Evolutionary conservation across 2,113 vertebrate genomes (phyloP).

Genomic region (Galemys pyrenaicus): DNA sequence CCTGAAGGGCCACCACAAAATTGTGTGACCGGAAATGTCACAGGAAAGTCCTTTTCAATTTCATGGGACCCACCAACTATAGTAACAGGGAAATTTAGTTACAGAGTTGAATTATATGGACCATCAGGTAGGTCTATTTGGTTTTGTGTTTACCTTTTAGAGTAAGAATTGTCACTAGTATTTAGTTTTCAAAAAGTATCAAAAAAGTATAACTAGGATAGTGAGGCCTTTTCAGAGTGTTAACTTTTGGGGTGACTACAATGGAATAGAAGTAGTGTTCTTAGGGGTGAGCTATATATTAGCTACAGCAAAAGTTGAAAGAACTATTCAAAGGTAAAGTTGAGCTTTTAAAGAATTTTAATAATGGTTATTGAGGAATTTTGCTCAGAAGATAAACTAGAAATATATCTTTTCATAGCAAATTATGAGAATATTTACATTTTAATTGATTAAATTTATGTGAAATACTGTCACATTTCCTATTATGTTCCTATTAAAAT

Average conservation of each 20-base stretch:
- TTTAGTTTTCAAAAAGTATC: neutral
- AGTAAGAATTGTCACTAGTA: neutral
- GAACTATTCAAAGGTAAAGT: neutral
- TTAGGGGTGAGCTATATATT: neutral
- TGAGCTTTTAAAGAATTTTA: constrained; percentile 10
- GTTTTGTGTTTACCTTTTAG: constrained; percentile 40
- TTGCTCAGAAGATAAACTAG: neutral
- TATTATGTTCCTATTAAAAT: neutral
- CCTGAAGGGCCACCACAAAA: constrained; percentile 96
- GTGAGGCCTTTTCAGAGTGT: neutral
- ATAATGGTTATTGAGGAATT: neutral
- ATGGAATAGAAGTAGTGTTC: neutral
- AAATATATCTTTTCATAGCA: neutral
- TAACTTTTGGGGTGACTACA: neutral
- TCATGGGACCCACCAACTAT: constrained; percentile 92
- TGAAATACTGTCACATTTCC: neutral
- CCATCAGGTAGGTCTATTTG: constrained; percentile 87
- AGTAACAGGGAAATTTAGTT: constrained; percentile 94
- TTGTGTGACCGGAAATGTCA: constrained; percentile 87
- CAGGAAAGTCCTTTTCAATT: constrained; percentile 90
- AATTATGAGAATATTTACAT: neutral
- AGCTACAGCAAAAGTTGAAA: neutral
- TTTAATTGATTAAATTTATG: neutral
- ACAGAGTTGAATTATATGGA: constrained; percentile 91
- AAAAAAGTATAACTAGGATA: neutral